Evolutionary conservation across 2,888 invertebrate genomes (phyloP).

Genomic region (Erebia aethiops): DNA sequence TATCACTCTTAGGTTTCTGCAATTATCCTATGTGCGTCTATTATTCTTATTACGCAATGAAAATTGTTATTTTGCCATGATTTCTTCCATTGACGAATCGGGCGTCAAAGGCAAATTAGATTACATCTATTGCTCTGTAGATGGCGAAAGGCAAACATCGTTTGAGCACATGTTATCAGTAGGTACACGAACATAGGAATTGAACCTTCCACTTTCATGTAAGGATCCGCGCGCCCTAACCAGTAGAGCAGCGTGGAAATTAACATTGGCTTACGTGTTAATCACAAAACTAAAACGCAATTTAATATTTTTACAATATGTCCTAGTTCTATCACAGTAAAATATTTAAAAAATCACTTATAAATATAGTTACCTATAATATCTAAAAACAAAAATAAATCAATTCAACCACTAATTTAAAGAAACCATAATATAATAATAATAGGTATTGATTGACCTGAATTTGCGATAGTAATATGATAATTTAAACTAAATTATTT

Average conservation of each 20-base stretch:
- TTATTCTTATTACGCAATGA: neutral
- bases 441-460: constrained; percentile 21
- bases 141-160: neutral
- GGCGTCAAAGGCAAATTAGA: no score
- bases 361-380: constrained; percentile 19
- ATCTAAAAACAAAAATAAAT: constrained; percentile 10
- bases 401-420: constrained; percentile 9
- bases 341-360: constrained; percentile 65
- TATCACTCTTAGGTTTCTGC: constrained; percentile 7
- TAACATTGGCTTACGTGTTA: constrained; percentile 12
- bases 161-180: neutral
- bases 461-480: constrained; percentile 9
- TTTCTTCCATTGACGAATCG: neutral
- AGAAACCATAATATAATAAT: neutral
- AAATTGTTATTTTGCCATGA: neutral
- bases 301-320: constrained; percentile 41
- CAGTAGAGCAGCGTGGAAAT: neutral
- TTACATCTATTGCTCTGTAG: neutral
- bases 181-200: neutral
- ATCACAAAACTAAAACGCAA: constrained; percentile 29
- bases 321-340: constrained; percentile 81
- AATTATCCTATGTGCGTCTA: neutral
- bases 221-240: neutral
- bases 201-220: neutral
- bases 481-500: no score